phyloP scores from a whole-genome alignment of 2,797 vertebrate genomes.

The Sebastiscus tertius region DNA sequence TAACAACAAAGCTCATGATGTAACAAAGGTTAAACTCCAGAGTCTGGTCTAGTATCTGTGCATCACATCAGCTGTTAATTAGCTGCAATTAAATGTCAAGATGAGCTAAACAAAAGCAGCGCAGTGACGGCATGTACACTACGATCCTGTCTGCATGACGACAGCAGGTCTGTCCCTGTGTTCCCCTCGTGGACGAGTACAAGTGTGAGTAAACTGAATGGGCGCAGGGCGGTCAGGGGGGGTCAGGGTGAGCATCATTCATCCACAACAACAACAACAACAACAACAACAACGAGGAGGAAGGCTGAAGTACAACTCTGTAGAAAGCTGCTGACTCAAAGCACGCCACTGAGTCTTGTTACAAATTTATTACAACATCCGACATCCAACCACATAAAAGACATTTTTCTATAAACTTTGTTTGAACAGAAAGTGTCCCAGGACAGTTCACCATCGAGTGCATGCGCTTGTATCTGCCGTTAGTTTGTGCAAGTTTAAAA shows the following conservation, averaged over 20 bases:
- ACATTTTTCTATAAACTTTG: slow-evolving; percentile 45
- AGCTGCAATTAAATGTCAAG: slow-evolving; percentile 1
- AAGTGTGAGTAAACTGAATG: slow-evolving; percentile 30
- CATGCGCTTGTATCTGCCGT: slow-evolving; percentile 23
- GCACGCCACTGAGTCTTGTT: slow-evolving; percentile 3
- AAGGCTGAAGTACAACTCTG: slow-evolving; percentile 3
- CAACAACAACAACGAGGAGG: not conserved
- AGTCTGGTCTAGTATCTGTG: not conserved
- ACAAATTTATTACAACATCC: slow-evolving; percentile 80
- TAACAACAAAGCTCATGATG: not conserved
- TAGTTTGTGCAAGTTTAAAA: slow-evolving; percentile 64
- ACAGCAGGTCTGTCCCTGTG: not conserved
- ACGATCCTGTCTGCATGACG: not conserved
- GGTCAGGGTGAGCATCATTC: not conserved
- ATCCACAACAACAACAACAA: slow-evolving; percentile 6
- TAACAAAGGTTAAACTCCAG: not conserved
- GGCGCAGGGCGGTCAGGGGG: not conserved
- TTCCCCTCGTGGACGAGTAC: slow-evolving; percentile 9
- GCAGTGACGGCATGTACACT: not conserved
- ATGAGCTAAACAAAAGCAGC: slow-evolving; percentile 3
- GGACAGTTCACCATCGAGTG: slow-evolving; percentile 33
- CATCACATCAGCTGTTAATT: slow-evolving; percentile 1
- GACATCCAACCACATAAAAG: slow-evolving; percentile 67
- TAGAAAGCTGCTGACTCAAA: slow-evolving; percentile 15
- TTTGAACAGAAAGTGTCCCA: slow-evolving; percentile 48